Base-by-base conservation (phyloP, 2,113 vertebrate species). In the Addax nasomaculatus region DNA sequence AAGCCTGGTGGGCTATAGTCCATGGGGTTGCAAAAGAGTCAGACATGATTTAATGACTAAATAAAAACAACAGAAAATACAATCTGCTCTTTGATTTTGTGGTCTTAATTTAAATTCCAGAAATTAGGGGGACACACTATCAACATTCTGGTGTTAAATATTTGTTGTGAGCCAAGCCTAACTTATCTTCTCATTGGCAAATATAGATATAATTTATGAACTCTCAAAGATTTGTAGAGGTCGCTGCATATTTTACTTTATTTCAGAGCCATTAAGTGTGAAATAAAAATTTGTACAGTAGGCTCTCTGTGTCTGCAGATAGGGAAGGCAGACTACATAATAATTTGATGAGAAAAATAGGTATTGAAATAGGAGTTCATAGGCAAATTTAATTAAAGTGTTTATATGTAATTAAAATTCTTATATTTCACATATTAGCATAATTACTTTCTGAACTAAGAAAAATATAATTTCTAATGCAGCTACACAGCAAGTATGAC, bases 301-400 rank as follows among this genome's bases (percentile, higher is more conserved):
- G 30, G 30, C 3, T 30, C 79, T 51, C 79, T 81, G 30, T 51
- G 33, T 51, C 79, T 81, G 5, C 17, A 51, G 47, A 51, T n/a
- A 81, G 30, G 6, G 30, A n/a, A 21, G 30, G 17, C 17, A 51
- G 79, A 92, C 78, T 84, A 11, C 57, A 80, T 33, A 97, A 53
- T n/a, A 94, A 67, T 85, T 25, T 94, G 30, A 89, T 51, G 7
- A 89, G 45, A 92, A 93, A 96, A 57, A 3, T 83, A 49, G 17
- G 6, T 64, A 96, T 95, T 94, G 62, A 27, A 93, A 76, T 86
- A 79, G 92, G n/a, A 94, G 23, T 58, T 14, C 51, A 95, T 86
- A 23, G 3, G 23, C 45, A 86, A 62, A 93, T 16, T 70, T 76
- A 78, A 87, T 93, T 92, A 33, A 95, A 95, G 78, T 92, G 47